Base-by-base conservation (phyloP, 2,797 vertebrate species). In the Bradypus variegatus region DNA sequence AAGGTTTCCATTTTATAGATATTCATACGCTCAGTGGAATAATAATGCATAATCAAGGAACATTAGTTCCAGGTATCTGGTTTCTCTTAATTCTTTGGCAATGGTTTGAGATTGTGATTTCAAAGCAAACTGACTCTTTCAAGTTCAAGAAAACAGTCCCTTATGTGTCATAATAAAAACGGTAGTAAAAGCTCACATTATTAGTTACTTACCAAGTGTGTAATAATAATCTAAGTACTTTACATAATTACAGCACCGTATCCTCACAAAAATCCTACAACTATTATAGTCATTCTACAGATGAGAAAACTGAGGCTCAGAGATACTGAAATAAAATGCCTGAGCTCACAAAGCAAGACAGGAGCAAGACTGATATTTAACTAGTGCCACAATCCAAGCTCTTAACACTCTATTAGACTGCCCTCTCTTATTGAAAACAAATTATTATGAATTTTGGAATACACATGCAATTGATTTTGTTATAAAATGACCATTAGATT, bases 71-170 rank as follows among this genome's bases (percentile, higher is more conserved):
- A 65, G 21, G 41, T 33, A 69, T 13, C 10, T 83, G 21, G 33
- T 67, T 92, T 82, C 65, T 88, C 45, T 84, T 70, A 83, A 31
- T 64, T 79, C 14, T 25, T n/a, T 60, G 60, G 48, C 5, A 67
- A 79, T 41, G 29, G n/a, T 64, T 45, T 88, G 36, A 81, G 41
- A 77, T 1, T 69, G 48, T 25, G 31, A 93, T 72, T 94, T 84
- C 83, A 91, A 91, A 88, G 19, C 67, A 89, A 95, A 93, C 11
- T n/a, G 50, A 45, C 36, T 88, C 48, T 69, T 83, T 33, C 36
- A 75, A 77, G 27, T 86, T 91, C 23, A 86, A 89, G 76, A 91
- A 91, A 48, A 88, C 0, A 55, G 45, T 53, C 50, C 3, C 89
- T 87, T 88, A 27, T 75, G n/a, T 33, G 6, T 62, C 81, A 84